Base-by-base conservation (phyloP, 2,888 invertebrate species). In the Galerucella calmariensis region DNA sequence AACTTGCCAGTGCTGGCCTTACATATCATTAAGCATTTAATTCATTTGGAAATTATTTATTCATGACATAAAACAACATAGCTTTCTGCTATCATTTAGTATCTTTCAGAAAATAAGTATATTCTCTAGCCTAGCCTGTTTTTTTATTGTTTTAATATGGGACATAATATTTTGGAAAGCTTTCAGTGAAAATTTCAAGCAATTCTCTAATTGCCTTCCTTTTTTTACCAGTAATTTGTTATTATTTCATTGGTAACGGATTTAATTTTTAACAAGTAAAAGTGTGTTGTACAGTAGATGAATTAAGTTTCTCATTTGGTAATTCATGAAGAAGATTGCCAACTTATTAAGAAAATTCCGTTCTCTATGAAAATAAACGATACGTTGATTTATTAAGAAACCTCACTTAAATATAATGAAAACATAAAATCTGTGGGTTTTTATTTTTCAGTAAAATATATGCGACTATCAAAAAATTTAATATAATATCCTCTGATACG, bases 391-490 rank as follows among this genome's bases (percentile, higher is more conserved):
- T 56, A 56, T 56, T 16, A 20, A 56, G 20, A 11, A 56, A 56
- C 56, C 20, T 56, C 2, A 16, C 53, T 53, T n/a, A 16, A n/a
- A 56, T 16, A 9, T 14, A 61, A 61, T 61, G 61, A 61, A 65
- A 65, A 65, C 16, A 63, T 65, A 65, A 65, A 65, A 65, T 44
- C 63, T 12, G 46, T 20, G 12, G 20, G 44, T 44, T 65, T 46
- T 46, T 20, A 20, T 65, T 65, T 12, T 65, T 46, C 44, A 65
- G 63, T 65, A 65, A 65, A 65, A 65, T 65, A 65, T 44, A 65
- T 46, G 20, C n/a, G 67, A 69, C 69, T 65, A 74, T 69, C 66
- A 74, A 74, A 74, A 56, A 69, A 69, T 74, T 69, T 74, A 69
- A 74, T 74, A 74, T 74, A 56, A 56, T 56, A 74, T 69, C 59